These are phyloP conservation scores for Ochropleura plecta DNA, from an alignment of 2,888 invertebrate species.

Conservation along the genomic window DNA sequence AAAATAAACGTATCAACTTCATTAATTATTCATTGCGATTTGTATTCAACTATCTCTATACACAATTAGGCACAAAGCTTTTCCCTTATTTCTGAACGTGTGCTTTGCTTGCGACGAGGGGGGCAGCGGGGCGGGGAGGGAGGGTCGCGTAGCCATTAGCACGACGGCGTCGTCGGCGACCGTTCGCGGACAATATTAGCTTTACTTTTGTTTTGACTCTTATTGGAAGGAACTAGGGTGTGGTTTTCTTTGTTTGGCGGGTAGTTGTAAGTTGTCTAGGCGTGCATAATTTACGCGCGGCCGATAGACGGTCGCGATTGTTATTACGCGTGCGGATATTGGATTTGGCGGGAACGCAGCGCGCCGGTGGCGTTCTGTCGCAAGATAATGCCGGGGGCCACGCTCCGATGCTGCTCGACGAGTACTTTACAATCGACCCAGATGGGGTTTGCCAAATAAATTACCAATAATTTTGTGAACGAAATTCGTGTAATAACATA, in stretches of 20 bases:
- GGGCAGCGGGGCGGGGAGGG: constrained; percentile 70
- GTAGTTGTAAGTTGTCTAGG: constrained; percentile 66
- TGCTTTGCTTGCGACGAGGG: constrained; percentile 77
- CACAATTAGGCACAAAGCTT: constrained; percentile 82
- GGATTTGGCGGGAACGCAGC: constrained; percentile 84
- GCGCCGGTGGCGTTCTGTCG: constrained; percentile 75
- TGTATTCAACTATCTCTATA: constrained; percentile 76
- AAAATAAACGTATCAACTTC: constrained; percentile 67
- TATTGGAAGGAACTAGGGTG: constrained; percentile 65
- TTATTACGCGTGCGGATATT: constrained; percentile 90
- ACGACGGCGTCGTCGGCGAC: constrained; percentile 83
- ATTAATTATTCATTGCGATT: constrained; percentile 74
- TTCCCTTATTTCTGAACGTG: constrained; percentile 84
- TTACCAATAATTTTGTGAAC: constrained; percentile 61
- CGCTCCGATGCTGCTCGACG: constrained; percentile 54
- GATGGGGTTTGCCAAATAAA: constrained; percentile 64
- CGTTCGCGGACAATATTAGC: constrained; percentile 73
- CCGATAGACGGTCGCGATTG: constrained; percentile 89
- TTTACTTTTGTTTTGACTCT: constrained; percentile 55
- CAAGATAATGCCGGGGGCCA: constrained; percentile 77
- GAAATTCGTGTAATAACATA: constrained; percentile 55
- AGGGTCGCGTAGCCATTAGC: constrained; percentile 86
- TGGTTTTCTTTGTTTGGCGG: constrained; percentile 52
- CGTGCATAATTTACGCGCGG: constrained; percentile 90
- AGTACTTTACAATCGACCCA: constrained; percentile 65